Conservation (phyloP, 2,888 invertebrate genomes). For the Amblyjoppa proteus region DNA sequence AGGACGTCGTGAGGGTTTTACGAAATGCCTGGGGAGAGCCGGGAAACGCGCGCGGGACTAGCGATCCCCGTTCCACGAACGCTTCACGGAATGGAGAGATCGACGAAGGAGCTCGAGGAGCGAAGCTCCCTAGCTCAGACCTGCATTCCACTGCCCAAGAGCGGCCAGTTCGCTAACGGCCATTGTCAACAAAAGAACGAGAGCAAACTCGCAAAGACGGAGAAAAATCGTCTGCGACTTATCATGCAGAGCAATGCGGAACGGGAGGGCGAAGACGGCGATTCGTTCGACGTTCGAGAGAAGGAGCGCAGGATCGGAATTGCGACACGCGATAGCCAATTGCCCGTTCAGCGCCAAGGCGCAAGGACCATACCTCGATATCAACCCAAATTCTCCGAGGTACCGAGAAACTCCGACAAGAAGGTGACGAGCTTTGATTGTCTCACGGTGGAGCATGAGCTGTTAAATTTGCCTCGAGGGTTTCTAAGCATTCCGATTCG, state of each 20-base stretch:
- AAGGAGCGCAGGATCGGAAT: conserved; percentile 73
- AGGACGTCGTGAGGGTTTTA: background rate
- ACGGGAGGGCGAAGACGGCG: conserved; percentile 13
- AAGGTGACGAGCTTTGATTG: conserved; percentile 50
- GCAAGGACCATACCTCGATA: conserved; percentile 61
- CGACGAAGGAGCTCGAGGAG: conserved; percentile 35
- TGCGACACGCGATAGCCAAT: conserved; percentile 43
- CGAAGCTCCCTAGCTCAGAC: conserved; percentile 42
- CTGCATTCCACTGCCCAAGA: conserved; percentile 77
- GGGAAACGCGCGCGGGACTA: conserved; percentile 48
- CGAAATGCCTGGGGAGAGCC: conserved; percentile 67
- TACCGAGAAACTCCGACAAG: conserved; percentile 40
- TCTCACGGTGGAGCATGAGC: background rate
- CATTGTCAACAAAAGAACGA: conserved; percentile 67
- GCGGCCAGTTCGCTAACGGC: conserved; percentile 67
- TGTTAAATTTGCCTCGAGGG: background rate
- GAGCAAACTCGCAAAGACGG: conserved; percentile 81
- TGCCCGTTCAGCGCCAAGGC: conserved; percentile 13
- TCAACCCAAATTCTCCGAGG: conserved; percentile 44
- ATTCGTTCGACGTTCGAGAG: conserved; percentile 65
- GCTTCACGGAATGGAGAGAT: conserved; percentile 38
- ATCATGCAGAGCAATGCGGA: conserved; percentile 75
- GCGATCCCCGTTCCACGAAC: conserved; percentile 38
- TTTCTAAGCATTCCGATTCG: background rate
- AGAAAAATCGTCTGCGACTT: conserved; percentile 80